Evolutionary conservation across 2,113 vertebrate genomes (phyloP).

Genomic region (Trachemys scripta): DNA sequence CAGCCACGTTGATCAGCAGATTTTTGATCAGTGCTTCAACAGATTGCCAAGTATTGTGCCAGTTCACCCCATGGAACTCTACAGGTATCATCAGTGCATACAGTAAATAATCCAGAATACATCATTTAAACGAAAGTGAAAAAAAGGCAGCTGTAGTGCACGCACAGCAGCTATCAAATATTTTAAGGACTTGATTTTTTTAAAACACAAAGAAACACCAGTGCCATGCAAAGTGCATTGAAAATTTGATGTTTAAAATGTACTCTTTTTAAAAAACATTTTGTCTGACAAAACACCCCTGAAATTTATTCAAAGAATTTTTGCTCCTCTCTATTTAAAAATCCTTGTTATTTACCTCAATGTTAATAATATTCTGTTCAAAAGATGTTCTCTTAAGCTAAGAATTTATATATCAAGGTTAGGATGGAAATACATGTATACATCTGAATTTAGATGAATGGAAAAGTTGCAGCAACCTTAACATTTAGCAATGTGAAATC

Average conservation of each 20-base stretch:
- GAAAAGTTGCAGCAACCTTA: conserved; percentile 70
- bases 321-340: background rate
- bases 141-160: background rate
- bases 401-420: background rate
- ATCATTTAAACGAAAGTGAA: background rate
- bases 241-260: background rate
- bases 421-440: conserved; percentile 17
- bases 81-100: background rate
- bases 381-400: background rate
- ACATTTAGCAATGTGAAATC: conserved; percentile 62
- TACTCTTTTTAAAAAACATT: background rate
- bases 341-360: background rate
- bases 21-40: background rate
- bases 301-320: background rate
- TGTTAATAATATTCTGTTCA: background rate
- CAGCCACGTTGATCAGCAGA: background rate
- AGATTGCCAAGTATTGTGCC: background rate
- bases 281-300: background rate
- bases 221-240: background rate
- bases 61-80: background rate
- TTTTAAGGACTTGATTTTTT: background rate
- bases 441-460: conserved; percentile 59
- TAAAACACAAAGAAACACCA: background rate
- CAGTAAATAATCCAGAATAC: background rate
- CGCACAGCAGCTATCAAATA: conserved; percentile 3